Evolutionary conservation across 64 coral and sea anemone species (phyloP), one percentile per base, ranked within the genome.

Genomic region (Pachyseris speciosa): DNA sequence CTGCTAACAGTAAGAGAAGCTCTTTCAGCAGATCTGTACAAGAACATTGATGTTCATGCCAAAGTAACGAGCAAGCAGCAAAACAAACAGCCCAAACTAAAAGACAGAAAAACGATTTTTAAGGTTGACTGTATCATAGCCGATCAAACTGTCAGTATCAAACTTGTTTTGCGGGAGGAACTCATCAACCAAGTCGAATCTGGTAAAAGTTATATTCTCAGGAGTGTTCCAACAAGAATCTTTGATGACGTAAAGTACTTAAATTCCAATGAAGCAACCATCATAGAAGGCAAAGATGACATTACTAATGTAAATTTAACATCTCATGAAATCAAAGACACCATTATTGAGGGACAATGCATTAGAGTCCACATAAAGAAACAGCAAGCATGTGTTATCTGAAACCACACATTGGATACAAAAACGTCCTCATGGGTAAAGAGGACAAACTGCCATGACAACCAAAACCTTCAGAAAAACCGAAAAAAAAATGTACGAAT

Each of bases 151-250:
- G 74, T 37, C 65, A 83, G 76, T 22, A 84, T 94, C 28, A 94
- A 94, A 75, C 66, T 94, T 29, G 65, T 89, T 17, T 67, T 89
- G 37, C 84, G 77, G 92, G 92, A 94, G 83, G 42, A 89, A 9
- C 19, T 30, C 17, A 89, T 89, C 74, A 77, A 89, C 26, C 60
- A 83, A 63, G 19, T 89, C 39, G 65, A 74, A 1, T 75, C 55
- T 22, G 75, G 73, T 25, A 40, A 85, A 72, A 74, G 31, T n/a
- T 87, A 93, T 36, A 63, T 55, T 49, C 59, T 94, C 28, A 2
- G 85, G 88, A 84, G 75, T 64, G 20, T 75, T n/a, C 89, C 50
- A 33, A 42, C 85, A 13, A 39, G 65, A 25, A 85, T 64, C 16
- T 84, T 89, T 83, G 37, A 73, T 71, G 80, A 91, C 59, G 48